These are phyloP conservation scores for Blastobasis adustella DNA, from an alignment of 2,888 invertebrate genomes.

Conservation along the genomic window DNA sequence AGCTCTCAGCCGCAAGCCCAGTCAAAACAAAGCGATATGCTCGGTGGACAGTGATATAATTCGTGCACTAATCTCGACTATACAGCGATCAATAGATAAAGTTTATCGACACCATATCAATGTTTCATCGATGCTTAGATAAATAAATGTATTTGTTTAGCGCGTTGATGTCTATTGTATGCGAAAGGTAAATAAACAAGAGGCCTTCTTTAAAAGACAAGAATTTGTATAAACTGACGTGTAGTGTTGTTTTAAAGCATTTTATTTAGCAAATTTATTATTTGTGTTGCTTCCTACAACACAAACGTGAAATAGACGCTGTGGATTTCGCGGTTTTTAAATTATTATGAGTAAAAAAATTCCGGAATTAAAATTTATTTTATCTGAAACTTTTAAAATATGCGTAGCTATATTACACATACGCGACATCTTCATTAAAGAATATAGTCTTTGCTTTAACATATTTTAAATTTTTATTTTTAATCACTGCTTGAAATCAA, in stretches of 20 bases:
- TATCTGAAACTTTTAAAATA: too few species aligned
- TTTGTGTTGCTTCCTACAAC: too few species aligned
- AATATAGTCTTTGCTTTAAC: too few species aligned
- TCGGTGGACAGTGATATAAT: background rate
- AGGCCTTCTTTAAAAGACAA: background rate
- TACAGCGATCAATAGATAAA: constrained; percentile 8
- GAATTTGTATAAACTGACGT: background rate
- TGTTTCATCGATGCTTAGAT: constrained; percentile 6
- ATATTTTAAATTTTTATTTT: too few species aligned
- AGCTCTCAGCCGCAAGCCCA: constrained; percentile 4
- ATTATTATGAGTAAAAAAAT: too few species aligned
- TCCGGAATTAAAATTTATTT: too few species aligned
- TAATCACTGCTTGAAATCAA: too few species aligned
- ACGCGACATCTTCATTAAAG: too few species aligned
- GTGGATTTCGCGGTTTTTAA: too few species aligned
- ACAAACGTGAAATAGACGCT: too few species aligned
- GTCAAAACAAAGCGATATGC: constrained; percentile 1
- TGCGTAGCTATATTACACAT: too few species aligned
- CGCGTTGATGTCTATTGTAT: constrained; percentile 70
- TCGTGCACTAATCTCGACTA: constrained; percentile 3
- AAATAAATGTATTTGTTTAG: constrained; percentile 26
- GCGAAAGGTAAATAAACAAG: constrained; percentile 21
- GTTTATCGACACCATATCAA: constrained; percentile 7
- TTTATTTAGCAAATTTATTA: too few species aligned
- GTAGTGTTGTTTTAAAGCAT: background rate